Conservation (phyloP, 1,140 invertebrate species). For the Wasmannia auropunctata region DNA sequence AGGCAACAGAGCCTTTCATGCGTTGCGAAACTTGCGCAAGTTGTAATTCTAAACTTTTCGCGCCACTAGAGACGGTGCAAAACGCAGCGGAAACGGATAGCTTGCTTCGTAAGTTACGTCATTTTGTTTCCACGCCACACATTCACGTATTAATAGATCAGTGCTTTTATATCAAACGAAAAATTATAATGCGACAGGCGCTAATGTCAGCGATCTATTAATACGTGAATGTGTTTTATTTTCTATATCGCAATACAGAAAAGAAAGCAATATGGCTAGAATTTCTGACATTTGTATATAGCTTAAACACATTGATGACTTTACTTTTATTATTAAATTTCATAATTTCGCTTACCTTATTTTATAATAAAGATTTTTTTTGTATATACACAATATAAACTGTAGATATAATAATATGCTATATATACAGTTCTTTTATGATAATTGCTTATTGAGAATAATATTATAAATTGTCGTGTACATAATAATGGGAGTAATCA, state of each 20-base stretch:
- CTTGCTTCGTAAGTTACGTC: constrained; percentile 4
- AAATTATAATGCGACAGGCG: too few species aligned
- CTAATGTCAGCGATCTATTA: too few species aligned
- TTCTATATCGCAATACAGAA: too few species aligned
- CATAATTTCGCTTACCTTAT: not conserved
- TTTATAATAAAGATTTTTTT: not conserved
- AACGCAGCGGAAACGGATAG: constrained; percentile 38
- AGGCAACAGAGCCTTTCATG: constrained; percentile 1
- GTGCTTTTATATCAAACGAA: not conserved
- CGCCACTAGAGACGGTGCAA: constrained; percentile 29
- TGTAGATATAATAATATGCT: not conserved
- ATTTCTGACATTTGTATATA: not conserved
- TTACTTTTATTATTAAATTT: not conserved
- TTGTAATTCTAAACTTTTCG: constrained; percentile 51
- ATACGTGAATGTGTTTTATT: too few species aligned
- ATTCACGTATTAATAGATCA: constrained; percentile 26
- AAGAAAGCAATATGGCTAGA: too few species aligned
- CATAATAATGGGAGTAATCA: not conserved
- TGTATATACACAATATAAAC: too few species aligned
- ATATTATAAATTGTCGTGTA: not conserved
- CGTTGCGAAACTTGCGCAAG: constrained; percentile 33
- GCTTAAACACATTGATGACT: not conserved
- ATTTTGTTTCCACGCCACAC: not conserved
- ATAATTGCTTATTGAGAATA: not conserved
- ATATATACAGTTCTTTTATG: not conserved